Base-by-base conservation (phyloP, 1,140 invertebrate genomes). In the Dufourea novaeangliae region DNA sequence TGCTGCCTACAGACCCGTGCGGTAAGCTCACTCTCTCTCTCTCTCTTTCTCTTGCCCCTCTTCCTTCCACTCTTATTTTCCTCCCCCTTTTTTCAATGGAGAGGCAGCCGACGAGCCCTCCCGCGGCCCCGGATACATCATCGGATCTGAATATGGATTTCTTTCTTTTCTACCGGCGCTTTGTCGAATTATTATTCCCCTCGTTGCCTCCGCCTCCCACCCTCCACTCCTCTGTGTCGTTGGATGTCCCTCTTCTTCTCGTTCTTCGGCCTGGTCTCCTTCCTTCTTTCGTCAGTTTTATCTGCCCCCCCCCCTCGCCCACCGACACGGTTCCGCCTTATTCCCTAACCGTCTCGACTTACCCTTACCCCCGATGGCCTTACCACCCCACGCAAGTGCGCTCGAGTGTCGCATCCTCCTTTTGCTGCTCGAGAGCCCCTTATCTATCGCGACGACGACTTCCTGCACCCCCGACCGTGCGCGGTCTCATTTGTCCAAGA, bases 91-190 rank as follows among this genome's bases (percentile, higher is more conserved):
- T 54, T 77, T 77, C 14, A 71, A 77, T 77, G 25, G 75, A 27
- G 59, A 62, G 59, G 32, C 62, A 63, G 39, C 62, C 39, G 22
- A 70, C 37, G 32, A 34, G 22, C 56, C 54, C 57, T 56, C 54
- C 17, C 79, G 67, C 66, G 39, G n/a, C 29, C 46, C 81, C 72
- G 86, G 81, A 87, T 88, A 86, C 88, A 88, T 88, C 72, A 83
- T 88, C 86, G 80, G 85, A 84, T 84, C 82, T 88, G 86, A 88
- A 89, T 87, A 89, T 89, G 87, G 82, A 89, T 88, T 88, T 85
- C 79, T 83, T 87, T 87, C 83, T 86, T 85, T 81, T 79, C 73
- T 81, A 78, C 83, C 79, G 78, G 72, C 69, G 79, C 84, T 89
- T 88, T 89, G 87, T 88, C 77, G 74, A 86, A 83, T 88, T 87